A percentile compares a stretch with the other conserved stretches of the same genome.
These are phyloP conservation scores for Neuroscelio doddi DNA, from an alignment of 2,888 invertebrate species.

Conservation along the genomic window DNA sequence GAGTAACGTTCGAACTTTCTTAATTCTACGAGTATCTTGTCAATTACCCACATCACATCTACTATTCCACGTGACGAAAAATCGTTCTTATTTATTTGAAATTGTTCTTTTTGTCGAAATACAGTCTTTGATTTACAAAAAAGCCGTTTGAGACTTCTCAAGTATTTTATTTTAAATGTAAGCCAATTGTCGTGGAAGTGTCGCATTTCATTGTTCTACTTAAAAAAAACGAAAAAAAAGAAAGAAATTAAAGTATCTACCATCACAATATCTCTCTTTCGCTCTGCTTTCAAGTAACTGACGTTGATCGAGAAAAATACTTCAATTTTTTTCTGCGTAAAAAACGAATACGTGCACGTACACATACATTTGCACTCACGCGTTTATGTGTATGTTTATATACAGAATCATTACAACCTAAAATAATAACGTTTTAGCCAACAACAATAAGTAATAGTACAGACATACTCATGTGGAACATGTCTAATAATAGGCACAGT, in stretches of 20 bases:
- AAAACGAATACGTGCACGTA: slow-evolving; percentile 33
- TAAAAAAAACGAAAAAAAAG: slow-evolving; percentile 9
- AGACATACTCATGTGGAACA: slow-evolving; percentile 19
- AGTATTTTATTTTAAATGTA: too few relatives aligned
- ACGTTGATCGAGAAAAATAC: slow-evolving; percentile 35
- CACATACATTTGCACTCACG: slow-evolving; percentile 29
- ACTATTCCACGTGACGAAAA: too few relatives aligned
- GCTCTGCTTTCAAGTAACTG: slow-evolving; percentile 18
- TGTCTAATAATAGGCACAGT: slow-evolving; percentile 70
- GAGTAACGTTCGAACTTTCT: too few relatives aligned
- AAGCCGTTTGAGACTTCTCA: too few relatives aligned
- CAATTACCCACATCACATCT: too few relatives aligned
- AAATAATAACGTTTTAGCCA: slow-evolving; percentile 47
- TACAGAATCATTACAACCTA: slow-evolving; percentile 45
- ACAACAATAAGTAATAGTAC: slow-evolving; percentile 45
- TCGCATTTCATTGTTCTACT: neutral
- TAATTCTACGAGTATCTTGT: too few relatives aligned
- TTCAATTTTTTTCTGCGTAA: slow-evolving; percentile 24
- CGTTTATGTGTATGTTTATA: slow-evolving; percentile 28
- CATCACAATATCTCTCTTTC: slow-evolving; percentile 20
- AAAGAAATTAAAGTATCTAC: slow-evolving; percentile 3
- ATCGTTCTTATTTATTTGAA: too few relatives aligned
- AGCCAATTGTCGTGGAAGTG: too few relatives aligned
- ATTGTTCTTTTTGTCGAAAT: too few relatives aligned
- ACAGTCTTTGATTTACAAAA: neutral